Evolutionary conservation across 1,140 invertebrate species (phyloP).

Genomic region (Condylostylus longicornis): DNA sequence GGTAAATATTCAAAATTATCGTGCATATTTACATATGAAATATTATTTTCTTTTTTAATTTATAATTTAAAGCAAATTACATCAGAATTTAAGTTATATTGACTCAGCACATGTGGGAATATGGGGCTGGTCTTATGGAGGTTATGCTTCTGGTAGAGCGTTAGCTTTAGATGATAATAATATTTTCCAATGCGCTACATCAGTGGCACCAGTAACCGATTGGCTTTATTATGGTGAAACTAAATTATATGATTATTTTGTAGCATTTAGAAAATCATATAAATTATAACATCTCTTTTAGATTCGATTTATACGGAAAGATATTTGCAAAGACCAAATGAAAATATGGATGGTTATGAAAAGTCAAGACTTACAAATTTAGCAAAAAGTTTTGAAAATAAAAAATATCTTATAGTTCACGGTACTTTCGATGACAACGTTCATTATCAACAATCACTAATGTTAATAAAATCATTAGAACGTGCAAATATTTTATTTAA

Average conservation of each 20-base stretch:
- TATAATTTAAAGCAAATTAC: conserved; percentile 37
- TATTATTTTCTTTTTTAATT: not conserved
- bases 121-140: conserved; percentile 92
- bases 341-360: conserved; percentile 64
- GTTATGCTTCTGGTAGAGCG: conserved; percentile 71
- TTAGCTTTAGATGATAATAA: conserved; percentile 53
- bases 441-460: conserved; percentile 88
- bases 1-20: conserved; percentile 20
- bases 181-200: conserved; percentile 78
- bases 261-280: not conserved
- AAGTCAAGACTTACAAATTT: conserved; percentile 54
- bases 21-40: not conserved
- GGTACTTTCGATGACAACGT: conserved; percentile 91
- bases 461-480: conserved; percentile 72
- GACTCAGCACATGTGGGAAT: conserved; percentile 52
- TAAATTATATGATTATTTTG: not conserved
- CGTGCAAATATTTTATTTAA: conserved; percentile 73
- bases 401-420: conserved; percentile 74
- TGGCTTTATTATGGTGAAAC: conserved; percentile 77
- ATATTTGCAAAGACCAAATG: conserved; percentile 76
- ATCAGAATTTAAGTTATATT: conserved; percentile 47
- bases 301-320: conserved; percentile 93
- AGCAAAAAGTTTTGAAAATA: conserved; percentile 49
- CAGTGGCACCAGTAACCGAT: conserved; percentile 83
- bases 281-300: conserved; percentile 33